A percentile compares a stretch with the other conserved stretches of the same genome.
phyloP scores from a whole-genome alignment of 2,888 invertebrate species.

The Colostygia pectinataria region DNA sequence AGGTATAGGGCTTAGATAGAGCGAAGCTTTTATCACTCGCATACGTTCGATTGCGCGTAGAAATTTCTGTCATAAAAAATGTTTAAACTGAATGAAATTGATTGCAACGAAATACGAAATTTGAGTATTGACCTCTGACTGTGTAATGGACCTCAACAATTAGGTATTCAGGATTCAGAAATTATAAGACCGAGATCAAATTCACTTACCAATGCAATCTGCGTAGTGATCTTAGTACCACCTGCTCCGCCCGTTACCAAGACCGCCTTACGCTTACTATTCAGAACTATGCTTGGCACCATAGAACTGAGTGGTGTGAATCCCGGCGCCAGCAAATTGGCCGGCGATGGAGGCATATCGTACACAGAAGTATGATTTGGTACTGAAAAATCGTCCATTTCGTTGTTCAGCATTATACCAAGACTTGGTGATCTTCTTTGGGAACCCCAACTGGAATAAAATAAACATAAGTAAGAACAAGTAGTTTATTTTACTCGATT shows the following conservation, averaged over 20 bases:
- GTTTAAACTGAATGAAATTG: too few species aligned
- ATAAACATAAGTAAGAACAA: too few species aligned
- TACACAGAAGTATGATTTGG: conserved; percentile 86
- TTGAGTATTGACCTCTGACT: too few species aligned
- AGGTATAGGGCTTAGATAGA: too few species aligned
- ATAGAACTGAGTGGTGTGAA: conserved; percentile 96
- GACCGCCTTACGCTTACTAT: conserved; percentile 84
- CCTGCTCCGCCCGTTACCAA: conserved; percentile 94
- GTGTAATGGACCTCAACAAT: too few species aligned
- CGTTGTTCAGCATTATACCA: conserved; percentile 92
- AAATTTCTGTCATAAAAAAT: too few species aligned
- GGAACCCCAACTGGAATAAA: conserved; percentile 86
- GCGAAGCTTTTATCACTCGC: too few species aligned
- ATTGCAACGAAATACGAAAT: too few species aligned
- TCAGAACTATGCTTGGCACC: conserved; percentile 91
- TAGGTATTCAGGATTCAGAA: too few species aligned
- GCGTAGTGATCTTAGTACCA: conserved; percentile 94
- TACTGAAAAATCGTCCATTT: conserved; percentile 95
- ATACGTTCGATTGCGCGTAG: too few species aligned
- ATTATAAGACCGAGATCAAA: too few species aligned
- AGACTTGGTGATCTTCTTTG: conserved; percentile 88
- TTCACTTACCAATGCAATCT: conserved; percentile 89
- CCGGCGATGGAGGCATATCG: conserved; percentile 90
- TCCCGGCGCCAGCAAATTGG: conserved; percentile 92
- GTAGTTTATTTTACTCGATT: too few species aligned